Evolutionary conservation across 1,140 invertebrate genomes (phyloP).

Genomic region (Eriosoma lanigerum): DNA sequence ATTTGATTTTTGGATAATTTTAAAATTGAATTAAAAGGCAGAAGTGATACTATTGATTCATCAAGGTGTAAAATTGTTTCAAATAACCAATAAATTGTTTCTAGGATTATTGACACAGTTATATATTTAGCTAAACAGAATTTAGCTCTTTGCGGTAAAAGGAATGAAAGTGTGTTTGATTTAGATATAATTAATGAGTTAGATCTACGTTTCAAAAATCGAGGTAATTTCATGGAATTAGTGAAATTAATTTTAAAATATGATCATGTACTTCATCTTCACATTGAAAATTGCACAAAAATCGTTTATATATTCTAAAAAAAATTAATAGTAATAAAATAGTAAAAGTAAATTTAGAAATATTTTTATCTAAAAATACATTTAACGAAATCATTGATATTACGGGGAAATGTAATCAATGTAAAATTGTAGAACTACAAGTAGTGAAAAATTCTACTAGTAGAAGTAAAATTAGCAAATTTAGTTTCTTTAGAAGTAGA

Average conservation of each 20-base stretch:
- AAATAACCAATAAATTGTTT: neutral
- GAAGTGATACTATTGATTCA: neutral
- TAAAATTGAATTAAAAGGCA: neutral
- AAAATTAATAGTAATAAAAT: neutral
- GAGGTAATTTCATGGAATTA: constrained; percentile 5
- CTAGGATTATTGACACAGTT: neutral
- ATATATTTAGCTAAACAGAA: neutral
- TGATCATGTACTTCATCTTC: neutral
- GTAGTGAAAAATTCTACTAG: too few relatives aligned
- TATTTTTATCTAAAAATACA: neutral
- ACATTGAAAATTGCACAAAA: neutral
- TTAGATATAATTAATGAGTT: neutral
- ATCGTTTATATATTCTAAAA: neutral
- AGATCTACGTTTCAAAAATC: neutral
- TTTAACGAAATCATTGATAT: neutral
- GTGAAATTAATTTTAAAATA: neutral
- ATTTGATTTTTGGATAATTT: too few relatives aligned
- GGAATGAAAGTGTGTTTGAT: neutral
- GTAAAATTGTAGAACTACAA: too few relatives aligned
- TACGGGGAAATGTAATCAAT: neutral
- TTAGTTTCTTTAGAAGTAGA: neutral
- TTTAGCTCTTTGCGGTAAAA: neutral
- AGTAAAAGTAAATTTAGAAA: neutral
- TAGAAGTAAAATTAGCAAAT: neutral
- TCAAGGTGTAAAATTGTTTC: neutral